A percentile compares a stretch with the other conserved stretches of the same genome.
These are phyloP conservation scores for Nyleta sp. DNA, from an alignment of 2,888 invertebrate species.

Conservation along the genomic window DNA sequence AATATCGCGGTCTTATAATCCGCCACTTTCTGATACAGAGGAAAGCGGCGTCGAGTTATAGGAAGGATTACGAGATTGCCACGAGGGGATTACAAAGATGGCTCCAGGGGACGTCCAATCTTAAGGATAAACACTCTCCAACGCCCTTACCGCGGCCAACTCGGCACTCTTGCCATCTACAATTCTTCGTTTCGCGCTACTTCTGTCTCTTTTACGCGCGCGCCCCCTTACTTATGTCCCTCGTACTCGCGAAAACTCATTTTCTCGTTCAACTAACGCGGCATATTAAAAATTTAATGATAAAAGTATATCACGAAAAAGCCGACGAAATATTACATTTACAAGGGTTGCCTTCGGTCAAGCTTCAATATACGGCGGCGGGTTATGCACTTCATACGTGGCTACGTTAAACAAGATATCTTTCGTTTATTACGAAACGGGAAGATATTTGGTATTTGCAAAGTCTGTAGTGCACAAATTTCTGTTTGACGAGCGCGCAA, in stretches of 20 bases:
- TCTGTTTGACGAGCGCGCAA: constrained; percentile 19
- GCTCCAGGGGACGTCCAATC: constrained; percentile 81
- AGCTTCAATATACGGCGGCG: constrained; percentile 8
- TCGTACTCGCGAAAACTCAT: constrained; percentile 73
- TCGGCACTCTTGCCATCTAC: constrained; percentile 52
- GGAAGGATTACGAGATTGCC: constrained; percentile 82
- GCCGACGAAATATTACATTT: constrained; percentile 20
- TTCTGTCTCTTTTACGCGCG: constrained; percentile 55
- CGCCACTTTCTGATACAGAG: constrained; percentile 67
- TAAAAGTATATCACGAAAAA: constrained; percentile 68
- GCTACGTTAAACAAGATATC: constrained; percentile 9
- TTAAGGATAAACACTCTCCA: constrained; percentile 82
- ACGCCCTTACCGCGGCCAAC: constrained; percentile 74
- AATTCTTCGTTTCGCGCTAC: constrained; percentile 50
- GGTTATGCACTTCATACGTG: not conserved
- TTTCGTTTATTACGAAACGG: constrained; percentile 13
- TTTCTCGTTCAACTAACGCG: constrained; percentile 64
- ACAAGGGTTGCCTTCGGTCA: constrained; percentile 17
- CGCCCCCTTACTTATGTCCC: constrained; percentile 34
- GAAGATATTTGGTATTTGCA: constrained; percentile 7
- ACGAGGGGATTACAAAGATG: constrained; percentile 81
- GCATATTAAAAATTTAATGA: constrained; percentile 77
- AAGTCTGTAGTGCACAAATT: not conserved
- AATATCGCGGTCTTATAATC: constrained; percentile 67
- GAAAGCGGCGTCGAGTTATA: constrained; percentile 76